These are phyloP conservation scores for Papilio aristodemus DNA, from an alignment of 1,140 invertebrate genomes.

Conservation along the genomic window DNA sequence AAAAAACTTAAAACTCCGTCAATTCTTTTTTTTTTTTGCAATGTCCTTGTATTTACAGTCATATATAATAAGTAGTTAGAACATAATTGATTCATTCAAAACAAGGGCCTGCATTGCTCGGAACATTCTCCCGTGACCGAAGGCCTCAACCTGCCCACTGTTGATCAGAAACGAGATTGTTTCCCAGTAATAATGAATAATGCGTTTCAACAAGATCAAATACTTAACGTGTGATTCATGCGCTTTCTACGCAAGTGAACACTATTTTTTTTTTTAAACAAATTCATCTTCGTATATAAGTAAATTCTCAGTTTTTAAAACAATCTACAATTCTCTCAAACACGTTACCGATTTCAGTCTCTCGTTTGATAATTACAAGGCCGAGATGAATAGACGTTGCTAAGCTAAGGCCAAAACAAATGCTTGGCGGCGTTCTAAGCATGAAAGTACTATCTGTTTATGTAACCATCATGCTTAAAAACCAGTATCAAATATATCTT, in stretches of 20 bases:
- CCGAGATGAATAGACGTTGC: too few species aligned
- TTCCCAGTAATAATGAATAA: conserved; percentile 53
- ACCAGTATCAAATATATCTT: too few species aligned
- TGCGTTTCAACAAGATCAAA: conserved; percentile 38
- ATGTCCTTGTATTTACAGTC: not conserved
- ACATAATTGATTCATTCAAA: not conserved
- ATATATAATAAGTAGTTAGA: not conserved
- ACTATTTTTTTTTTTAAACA: conserved; percentile 7
- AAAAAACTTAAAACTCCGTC: too few species aligned
- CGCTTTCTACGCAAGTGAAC: conserved; percentile 17
- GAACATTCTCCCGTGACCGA: conserved; percentile 35
- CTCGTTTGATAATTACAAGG: too few species aligned
- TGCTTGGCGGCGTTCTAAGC: too few species aligned
- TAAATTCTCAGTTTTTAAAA: not conserved
- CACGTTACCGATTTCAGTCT: too few species aligned
- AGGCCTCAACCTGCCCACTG: conserved; percentile 43
- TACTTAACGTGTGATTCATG: conserved; percentile 37
- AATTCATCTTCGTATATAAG: not conserved
- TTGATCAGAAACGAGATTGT: conserved; percentile 50
- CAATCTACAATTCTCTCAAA: too few species aligned
- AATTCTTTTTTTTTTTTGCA: too few species aligned
- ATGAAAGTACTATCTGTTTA: too few species aligned
- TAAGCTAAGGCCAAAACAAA: too few species aligned
- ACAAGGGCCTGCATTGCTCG: conserved; percentile 22
- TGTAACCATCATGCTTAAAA: too few species aligned